A percentile compares a stretch with the other conserved stretches of the same genome.
phyloP scores from a whole-genome alignment of 1,140 invertebrate genomes.

The Cydia fagiglandana region DNA sequence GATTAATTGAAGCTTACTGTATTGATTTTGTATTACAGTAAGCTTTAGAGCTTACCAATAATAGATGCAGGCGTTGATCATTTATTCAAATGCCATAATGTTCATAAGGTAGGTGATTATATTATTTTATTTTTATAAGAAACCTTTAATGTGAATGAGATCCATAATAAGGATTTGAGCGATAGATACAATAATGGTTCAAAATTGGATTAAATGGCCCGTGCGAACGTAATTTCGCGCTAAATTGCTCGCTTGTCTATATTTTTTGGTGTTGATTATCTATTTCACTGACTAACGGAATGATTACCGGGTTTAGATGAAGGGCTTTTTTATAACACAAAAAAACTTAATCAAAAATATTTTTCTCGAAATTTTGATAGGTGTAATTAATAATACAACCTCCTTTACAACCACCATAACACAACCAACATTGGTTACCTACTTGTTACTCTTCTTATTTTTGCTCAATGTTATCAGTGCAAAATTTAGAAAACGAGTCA shows the following conservation, averaged over 20 bases:
- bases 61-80: slow-evolving; percentile 59
- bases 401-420: too few relatives aligned
- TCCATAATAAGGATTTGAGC: slow-evolving; percentile 63
- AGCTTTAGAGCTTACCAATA: slow-evolving; percentile 61
- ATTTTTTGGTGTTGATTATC: slow-evolving; percentile 51
- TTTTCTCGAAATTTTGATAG: too few relatives aligned
- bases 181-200: slow-evolving; percentile 70
- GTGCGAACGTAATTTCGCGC: slow-evolving; percentile 59
- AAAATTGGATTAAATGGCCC: slow-evolving; percentile 74
- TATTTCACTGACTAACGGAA: slow-evolving; percentile 23
- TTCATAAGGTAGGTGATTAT: not conserved
- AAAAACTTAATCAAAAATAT: too few relatives aligned
- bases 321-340: too few relatives aligned
- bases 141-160: slow-evolving; percentile 43
- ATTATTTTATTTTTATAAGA: too few relatives aligned
- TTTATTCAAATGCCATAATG: slow-evolving; percentile 54
- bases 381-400: too few relatives aligned
- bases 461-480: too few relatives aligned
- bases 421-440: too few relatives aligned
- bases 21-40: slow-evolving; percentile 75
- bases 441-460: too few relatives aligned
- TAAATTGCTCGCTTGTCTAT: slow-evolving; percentile 71
- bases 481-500: too few relatives aligned
- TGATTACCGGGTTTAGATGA: too few relatives aligned
- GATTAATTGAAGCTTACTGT: slow-evolving; percentile 70